Conservation (phyloP, 2,113 vertebrate genomes). For the Mesembrinibis cayennensis region DNA sequence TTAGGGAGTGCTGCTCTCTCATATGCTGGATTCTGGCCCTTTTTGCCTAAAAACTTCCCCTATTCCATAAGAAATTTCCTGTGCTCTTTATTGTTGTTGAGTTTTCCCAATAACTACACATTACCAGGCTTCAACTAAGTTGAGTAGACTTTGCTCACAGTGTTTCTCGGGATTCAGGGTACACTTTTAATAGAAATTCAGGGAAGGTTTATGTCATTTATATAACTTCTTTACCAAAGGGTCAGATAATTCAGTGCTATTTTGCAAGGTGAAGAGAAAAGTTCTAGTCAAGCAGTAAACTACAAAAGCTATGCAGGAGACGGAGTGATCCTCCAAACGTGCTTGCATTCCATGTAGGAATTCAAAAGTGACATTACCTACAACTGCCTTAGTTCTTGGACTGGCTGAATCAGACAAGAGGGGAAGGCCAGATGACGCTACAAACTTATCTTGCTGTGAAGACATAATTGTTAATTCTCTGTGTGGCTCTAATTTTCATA, state of each 20-base stretch:
- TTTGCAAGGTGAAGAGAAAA: neutral
- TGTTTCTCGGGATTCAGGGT: neutral
- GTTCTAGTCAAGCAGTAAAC: neutral
- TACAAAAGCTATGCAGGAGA: neutral
- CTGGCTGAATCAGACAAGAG: neutral
- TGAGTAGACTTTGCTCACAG: fast-evolving
- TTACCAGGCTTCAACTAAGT: neutral
- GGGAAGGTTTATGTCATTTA: neutral
- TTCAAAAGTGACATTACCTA: neutral
- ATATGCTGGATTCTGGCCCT: neutral
- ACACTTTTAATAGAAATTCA: neutral
- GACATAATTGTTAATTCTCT: neutral
- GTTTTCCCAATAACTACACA: neutral
- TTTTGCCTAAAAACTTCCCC: neutral
- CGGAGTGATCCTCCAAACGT: neutral
- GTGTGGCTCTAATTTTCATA: neutral
- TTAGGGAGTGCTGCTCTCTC: neutral
- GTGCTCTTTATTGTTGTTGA: neutral
- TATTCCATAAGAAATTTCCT: neutral
- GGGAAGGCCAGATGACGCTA: neutral
- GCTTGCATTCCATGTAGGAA: neutral
- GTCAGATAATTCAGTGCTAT: neutral
- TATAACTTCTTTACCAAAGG: neutral
- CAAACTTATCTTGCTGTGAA: neutral
- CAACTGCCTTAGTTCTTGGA: neutral